Evolutionary conservation across 2,888 invertebrate species (phyloP).

Genomic region (Mythimna loreyi): DNA sequence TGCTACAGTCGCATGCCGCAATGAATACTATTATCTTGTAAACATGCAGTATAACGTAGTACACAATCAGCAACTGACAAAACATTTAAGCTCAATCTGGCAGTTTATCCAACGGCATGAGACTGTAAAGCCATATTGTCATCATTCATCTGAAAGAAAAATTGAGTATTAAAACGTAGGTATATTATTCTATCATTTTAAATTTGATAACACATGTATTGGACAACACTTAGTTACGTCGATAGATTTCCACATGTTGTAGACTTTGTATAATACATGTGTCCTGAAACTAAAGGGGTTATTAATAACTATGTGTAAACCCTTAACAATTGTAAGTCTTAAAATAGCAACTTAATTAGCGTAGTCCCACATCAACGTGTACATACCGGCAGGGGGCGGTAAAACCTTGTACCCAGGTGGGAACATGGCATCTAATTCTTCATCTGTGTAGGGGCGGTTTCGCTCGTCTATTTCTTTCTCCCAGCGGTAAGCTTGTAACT

Average conservation of each 20-base stretch:
- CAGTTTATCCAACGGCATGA: conserved; percentile 84
- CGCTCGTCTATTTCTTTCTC: conserved; percentile 99
- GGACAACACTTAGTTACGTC: conserved; percentile 68
- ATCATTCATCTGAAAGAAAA: conserved; percentile 90
- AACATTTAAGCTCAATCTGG: conserved; percentile 77
- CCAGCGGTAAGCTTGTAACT: conserved; percentile 99
- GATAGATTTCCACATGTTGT: conserved; percentile 74
- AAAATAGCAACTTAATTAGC: conserved; percentile 58
- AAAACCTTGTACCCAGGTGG: conserved; percentile 99
- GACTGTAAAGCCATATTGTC: conserved; percentile 84
- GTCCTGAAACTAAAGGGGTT: conserved; percentile 88
- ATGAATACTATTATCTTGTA: conserved; percentile 60
- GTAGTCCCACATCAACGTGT: conserved; percentile 57
- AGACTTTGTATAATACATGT: conserved; percentile 85
- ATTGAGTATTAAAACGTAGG: conserved; percentile 83
- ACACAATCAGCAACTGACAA: conserved; percentile 71
- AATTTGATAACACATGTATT: conserved; percentile 82
- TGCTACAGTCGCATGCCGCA: conserved; percentile 66
- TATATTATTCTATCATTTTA: conserved; percentile 72
- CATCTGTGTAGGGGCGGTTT: conserved; percentile 98
- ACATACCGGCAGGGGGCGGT: conserved; percentile 96
- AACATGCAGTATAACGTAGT: conserved; percentile 63
- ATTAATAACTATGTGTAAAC: conserved; percentile 85
- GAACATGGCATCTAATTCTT: conserved; percentile 99
- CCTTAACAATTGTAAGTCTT: conserved; percentile 58